Conservation (phyloP, 2,113 vertebrate genomes). For the Cryptomyrus ogoouensis region DNA sequence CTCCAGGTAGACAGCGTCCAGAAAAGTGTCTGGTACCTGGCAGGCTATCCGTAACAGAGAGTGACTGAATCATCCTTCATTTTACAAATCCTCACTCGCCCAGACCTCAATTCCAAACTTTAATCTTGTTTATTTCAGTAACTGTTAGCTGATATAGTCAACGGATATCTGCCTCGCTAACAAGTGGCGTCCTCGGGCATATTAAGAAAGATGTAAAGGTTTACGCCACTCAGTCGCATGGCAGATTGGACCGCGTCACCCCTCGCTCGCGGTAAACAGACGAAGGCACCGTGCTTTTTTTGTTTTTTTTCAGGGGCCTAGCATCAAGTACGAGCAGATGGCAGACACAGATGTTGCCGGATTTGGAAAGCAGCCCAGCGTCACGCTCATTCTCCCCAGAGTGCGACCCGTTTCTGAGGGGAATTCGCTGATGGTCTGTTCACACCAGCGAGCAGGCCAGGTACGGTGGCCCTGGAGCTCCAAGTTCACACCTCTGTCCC, state of each 20-base stretch:
- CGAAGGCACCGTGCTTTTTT: conserved; percentile 36
- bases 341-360: conserved; percentile 63
- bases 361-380: conserved; percentile 51
- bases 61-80: neutral
- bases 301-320: conserved; percentile 47
- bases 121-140: neutral
- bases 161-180: neutral
- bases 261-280: conserved; percentile 37
- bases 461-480: conserved; percentile 41
- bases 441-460: conserved; percentile 46
- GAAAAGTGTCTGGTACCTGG: neutral
- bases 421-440: conserved; percentile 53
- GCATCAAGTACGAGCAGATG: conserved; percentile 62
- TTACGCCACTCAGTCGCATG: neutral
- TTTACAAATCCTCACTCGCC: neutral
- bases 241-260: neutral
- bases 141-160: neutral
- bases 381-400: conserved; percentile 55
- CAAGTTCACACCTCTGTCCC: conserved; percentile 44
- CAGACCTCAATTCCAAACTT: neutral
- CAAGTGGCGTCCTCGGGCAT: neutral
- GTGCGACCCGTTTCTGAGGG: conserved; percentile 47
- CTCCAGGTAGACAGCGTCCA: neutral
- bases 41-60: neutral
- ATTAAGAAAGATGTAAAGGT: neutral